These are phyloP conservation scores for Brachyhypopomus gauderio DNA, from an alignment of 2,113 vertebrate species.

Conservation along the genomic window DNA sequence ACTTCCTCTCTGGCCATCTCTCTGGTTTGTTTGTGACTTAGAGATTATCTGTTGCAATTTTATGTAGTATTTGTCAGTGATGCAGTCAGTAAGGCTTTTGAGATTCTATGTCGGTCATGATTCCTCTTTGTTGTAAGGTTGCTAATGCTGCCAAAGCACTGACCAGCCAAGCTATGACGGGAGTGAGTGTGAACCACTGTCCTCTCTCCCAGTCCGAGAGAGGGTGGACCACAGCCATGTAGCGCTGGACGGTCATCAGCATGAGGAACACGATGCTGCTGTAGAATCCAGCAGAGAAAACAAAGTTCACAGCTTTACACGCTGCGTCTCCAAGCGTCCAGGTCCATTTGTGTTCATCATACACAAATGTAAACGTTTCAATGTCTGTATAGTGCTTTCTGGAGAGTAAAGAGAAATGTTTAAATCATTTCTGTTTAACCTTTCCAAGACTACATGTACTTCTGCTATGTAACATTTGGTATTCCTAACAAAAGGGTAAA, in stretches of 20 bases:
- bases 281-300: conserved; percentile 86
- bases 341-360: conserved; percentile 44
- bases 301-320: conserved; percentile 79
- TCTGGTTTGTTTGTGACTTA: conserved; percentile 72
- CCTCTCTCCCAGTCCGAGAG: conserved; percentile 63
- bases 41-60: conserved; percentile 79
- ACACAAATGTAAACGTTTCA: too few relatives aligned
- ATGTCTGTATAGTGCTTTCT: too few relatives aligned
- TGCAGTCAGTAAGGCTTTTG: conserved; percentile 68
- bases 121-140: conserved; percentile 67
- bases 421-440: too few relatives aligned
- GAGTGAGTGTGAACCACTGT: conserved; percentile 61
- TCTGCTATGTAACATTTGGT: too few relatives aligned
- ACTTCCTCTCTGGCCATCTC: background rate
- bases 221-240: conserved; percentile 80
- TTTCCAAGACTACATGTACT: too few relatives aligned
- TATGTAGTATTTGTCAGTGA: conserved; percentile 77
- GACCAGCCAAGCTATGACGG: conserved; percentile 72
- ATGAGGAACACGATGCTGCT: conserved; percentile 86
- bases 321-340: conserved; percentile 79
- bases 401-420: too few relatives aligned
- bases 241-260: conserved; percentile 85
- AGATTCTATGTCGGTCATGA: conserved; percentile 20
- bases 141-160: conserved; percentile 79
- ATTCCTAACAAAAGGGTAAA: too few relatives aligned